These are phyloP conservation scores for Xestobium rufovillosum DNA, from an alignment of 2,888 invertebrate genomes.

Conservation along the genomic window DNA sequence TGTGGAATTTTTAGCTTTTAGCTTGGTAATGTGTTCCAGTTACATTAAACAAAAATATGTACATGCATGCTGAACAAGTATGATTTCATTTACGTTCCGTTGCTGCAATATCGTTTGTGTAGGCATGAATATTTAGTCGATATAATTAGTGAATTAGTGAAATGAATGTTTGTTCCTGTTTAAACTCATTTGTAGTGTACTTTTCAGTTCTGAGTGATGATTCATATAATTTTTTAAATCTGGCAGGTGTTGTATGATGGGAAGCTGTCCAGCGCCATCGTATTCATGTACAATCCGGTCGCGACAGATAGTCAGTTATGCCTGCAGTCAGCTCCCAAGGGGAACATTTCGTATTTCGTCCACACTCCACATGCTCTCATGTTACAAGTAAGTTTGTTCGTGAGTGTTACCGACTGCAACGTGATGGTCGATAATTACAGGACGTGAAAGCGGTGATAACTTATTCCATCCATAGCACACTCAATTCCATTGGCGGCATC, in stretches of 20 bases:
- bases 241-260: slow-evolving; percentile 96
- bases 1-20: too few species aligned
- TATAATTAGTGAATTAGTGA: too few species aligned
- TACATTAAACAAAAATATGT: too few species aligned
- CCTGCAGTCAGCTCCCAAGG: slow-evolving; percentile 96
- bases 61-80: too few species aligned
- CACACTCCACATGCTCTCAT: slow-evolving; percentile 99
- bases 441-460: slow-evolving; percentile 99
- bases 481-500: slow-evolving; percentile 98
- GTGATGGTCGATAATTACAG: slow-evolving; percentile 47
- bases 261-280: slow-evolving; percentile 91
- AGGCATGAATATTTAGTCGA: too few species aligned
- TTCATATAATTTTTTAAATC: too few species aligned
- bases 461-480: slow-evolving; percentile 96
- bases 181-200: too few species aligned
- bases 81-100: too few species aligned
- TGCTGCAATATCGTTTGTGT: too few species aligned
- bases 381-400: slow-evolving; percentile 70
- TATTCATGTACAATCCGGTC: slow-evolving; percentile 99
- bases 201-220: too few species aligned
- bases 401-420: neutral
- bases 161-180: too few species aligned
- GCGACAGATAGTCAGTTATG: slow-evolving; percentile 99
- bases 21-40: too few species aligned
- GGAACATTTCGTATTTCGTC: slow-evolving; percentile 95